Base-by-base conservation (phyloP, 2,113 vertebrate species). In the Tricholaema leucomelas region DNA sequence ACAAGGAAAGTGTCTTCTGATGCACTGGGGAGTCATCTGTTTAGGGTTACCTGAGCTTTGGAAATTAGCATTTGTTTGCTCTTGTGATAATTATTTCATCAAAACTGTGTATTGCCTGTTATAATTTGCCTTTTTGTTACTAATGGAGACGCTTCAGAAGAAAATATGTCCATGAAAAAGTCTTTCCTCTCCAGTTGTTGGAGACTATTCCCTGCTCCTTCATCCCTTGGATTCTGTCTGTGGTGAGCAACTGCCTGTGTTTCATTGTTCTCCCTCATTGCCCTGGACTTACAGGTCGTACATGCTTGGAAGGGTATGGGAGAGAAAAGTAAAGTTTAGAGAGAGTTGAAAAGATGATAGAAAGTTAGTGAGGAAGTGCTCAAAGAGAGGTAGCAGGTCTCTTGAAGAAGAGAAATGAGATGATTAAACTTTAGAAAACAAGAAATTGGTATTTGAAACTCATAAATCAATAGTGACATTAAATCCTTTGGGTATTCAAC, bases 401-500 rank as follows among this genome's bases (percentile, higher is more conserved):
- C 59, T 40, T 52, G 21, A 75, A 92, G 42, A 58, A 71, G 24
- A 76, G 33, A 73, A 50, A 12, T 6, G 33, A 52, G 58, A 23
- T 25, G 25, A 72, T 85, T 65, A 44, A 85, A 87, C 27, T 74
- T 36, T 1, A 42, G 58, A 67, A 78, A 88, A 88, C 48, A 30
- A 19, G 7, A 56, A 74, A 21, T 24, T 71, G 25, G 7, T 77
- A 55, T 74, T 83, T n/a, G 25, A 83, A 83, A 64, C 60, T 56
- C 46, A 30, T 80, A 91, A 88, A 81, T 83, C 80, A 82, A 59
- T 44, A 74, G 31, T 86, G 83, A 84, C 91, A 81, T 35, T 52
- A 81, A 81, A 56, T 71, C 70, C 54, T 61, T 42, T 54, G 84
- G 56, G 86, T 81, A 38, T 88, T 81, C 70, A 54, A 31, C 17